A percentile compares a stretch with the other conserved stretches of the same genome.
These are phyloP conservation scores for Sebastes vulpes DNA, from an alignment of 2,797 vertebrate genomes.

Conservation along the genomic window DNA sequence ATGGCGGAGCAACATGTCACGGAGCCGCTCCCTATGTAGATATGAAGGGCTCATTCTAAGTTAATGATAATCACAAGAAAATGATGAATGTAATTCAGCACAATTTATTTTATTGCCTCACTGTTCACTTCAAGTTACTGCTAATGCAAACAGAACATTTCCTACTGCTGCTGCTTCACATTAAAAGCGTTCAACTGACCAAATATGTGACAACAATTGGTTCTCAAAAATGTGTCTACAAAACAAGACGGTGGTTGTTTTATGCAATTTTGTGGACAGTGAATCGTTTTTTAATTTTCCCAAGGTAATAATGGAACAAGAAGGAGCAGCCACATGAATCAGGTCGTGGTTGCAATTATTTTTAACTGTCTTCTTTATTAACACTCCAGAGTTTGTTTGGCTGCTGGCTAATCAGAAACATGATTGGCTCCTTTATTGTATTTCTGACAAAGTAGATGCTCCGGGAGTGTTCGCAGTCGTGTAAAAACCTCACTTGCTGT, in stretches of 20 bases:
- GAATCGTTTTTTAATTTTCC: neutral
- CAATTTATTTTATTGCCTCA: neutral
- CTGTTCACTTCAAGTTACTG: neutral
- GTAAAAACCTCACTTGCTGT: neutral
- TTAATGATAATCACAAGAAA: neutral
- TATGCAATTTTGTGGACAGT: neutral
- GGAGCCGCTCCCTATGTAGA: too few relatives aligned
- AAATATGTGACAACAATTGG: neutral
- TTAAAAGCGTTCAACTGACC: neutral
- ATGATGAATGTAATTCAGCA: neutral
- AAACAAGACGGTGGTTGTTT: neutral
- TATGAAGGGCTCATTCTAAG: neutral
- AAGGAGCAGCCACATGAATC: neutral
- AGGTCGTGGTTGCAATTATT: neutral
- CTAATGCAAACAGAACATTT: neutral
- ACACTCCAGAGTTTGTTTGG: neutral
- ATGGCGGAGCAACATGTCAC: too few relatives aligned
- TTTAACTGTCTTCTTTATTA: neutral
- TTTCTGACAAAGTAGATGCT: neutral
- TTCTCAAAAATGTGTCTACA: neutral
- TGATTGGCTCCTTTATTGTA: neutral
- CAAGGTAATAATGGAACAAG: neutral
- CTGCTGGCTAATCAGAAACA: neutral
- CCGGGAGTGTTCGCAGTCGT: neutral
- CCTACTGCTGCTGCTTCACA: neutral